Evolutionary conservation across 2,888 invertebrate genomes (phyloP).

Genomic region (Apamea monoglypha): DNA sequence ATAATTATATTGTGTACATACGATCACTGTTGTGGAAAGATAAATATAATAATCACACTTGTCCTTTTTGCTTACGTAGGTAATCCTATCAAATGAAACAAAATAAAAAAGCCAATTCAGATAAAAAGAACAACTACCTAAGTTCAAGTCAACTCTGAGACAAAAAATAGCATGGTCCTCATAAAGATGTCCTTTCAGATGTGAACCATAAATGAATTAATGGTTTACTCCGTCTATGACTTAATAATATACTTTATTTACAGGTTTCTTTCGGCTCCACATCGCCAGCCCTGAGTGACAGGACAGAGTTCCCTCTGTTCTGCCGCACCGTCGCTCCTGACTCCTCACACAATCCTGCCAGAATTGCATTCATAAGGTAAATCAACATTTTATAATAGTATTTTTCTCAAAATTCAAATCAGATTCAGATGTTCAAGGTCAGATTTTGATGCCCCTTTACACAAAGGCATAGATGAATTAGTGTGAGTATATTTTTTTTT

Average conservation of each 20-base stretch:
- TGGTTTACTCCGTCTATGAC: not conserved
- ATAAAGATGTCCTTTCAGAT: not conserved
- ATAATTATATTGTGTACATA: constrained; percentile 9
- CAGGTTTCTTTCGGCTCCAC: constrained; percentile 97
- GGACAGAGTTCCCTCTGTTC: constrained; percentile 96
- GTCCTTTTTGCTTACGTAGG: not conserved
- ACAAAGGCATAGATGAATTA: too few species aligned
- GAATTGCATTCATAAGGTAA: constrained; percentile 95
- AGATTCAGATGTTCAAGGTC: not conserved
- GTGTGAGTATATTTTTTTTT: too few species aligned
- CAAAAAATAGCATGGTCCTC: not conserved
- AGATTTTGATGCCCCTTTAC: not conserved
- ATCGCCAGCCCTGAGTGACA: constrained; percentile 96
- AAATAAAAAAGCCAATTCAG: too few species aligned
- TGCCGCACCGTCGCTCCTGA: constrained; percentile 97
- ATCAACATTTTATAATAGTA: not conserved
- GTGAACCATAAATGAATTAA: not conserved
- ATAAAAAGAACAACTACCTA: too few species aligned
- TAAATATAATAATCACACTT: not conserved
- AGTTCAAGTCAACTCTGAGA: not conserved
- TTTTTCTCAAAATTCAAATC: not conserved
- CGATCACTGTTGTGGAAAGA: not conserved
- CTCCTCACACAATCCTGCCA: constrained; percentile 96
- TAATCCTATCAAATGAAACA: not conserved
- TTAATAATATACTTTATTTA: not conserved